Evolutionary conservation across 1,140 invertebrate species (phyloP).

Genomic region (Drosophila fuyamai): DNA sequence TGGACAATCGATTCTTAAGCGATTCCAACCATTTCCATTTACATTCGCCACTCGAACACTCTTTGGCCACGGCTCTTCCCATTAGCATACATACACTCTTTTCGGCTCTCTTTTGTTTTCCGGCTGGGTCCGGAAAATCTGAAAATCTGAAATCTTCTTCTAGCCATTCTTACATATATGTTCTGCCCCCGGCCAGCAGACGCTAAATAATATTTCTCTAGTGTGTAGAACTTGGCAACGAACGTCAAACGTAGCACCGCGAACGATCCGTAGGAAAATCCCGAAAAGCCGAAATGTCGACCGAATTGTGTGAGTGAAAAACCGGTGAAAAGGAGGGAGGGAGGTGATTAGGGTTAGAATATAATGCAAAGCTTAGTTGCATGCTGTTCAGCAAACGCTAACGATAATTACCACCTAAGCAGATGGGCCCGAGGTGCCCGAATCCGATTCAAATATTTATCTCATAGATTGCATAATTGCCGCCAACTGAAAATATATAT

Average conservation of each 20-base stretch:
- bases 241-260: conserved; percentile 64
- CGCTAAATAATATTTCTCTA: conserved; percentile 74
- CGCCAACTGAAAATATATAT: conserved; percentile 55
- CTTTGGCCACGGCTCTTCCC: conserved; percentile 7
- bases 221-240: conserved; percentile 80
- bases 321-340: not conserved
- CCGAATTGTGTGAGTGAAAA: conserved; percentile 69
- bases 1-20: conserved; percentile 49
- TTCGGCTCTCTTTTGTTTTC: conserved; percentile 43
- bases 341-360: conserved; percentile 9
- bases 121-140: conserved; percentile 70
- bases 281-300: conserved; percentile 64
- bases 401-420: conserved; percentile 67
- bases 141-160: conserved; percentile 53
- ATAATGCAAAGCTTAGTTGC: conserved; percentile 42
- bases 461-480: conserved; percentile 78
- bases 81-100: conserved; percentile 17
- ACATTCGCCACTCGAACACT: conserved; percentile 33
- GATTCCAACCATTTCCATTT: conserved; percentile 59
- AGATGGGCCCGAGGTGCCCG: conserved; percentile 28
- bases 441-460: conserved; percentile 51
- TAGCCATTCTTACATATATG: conserved; percentile 27
- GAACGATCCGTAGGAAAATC: conserved; percentile 41
- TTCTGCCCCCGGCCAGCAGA: conserved; percentile 28
- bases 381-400: conserved; percentile 33